phyloP scores from a whole-genome alignment of 92 coral and sea anemone species.

The Blastomussa wellsi region DNA sequence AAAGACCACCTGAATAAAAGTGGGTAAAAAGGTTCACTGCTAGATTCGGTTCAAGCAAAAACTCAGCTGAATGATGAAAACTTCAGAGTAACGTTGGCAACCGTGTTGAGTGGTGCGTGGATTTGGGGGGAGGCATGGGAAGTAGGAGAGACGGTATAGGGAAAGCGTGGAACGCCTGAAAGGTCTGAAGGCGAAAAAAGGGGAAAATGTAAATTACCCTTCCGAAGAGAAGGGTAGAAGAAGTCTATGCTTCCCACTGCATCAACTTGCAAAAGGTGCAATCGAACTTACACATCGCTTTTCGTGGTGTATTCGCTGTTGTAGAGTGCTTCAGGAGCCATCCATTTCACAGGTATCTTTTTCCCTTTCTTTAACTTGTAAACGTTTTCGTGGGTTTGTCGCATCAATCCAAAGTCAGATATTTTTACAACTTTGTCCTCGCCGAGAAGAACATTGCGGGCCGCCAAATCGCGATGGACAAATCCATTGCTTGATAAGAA shows the following conservation, averaged over 20 bases:
- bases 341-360: constrained; percentile 14
- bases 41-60: background rate
- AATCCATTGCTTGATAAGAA: constrained; percentile 3
- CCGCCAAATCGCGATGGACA: constrained; percentile 22
- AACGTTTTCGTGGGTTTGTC: constrained; percentile 2
- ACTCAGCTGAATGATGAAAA: too few relatives aligned
- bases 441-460: constrained; percentile 21
- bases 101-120: too few relatives aligned
- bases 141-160: too few relatives aligned
- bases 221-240: background rate
- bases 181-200: too few relatives aligned
- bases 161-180: too few relatives aligned
- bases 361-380: constrained; percentile 9
- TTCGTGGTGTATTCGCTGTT: constrained; percentile 11
- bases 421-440: constrained; percentile 20
- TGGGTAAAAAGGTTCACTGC: background rate
- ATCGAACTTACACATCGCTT: constrained; percentile 18
- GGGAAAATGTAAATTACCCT: too few relatives aligned
- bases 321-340: constrained; percentile 27
- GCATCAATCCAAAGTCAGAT: constrained; percentile 20
- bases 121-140: too few relatives aligned
- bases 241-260: too few relatives aligned
- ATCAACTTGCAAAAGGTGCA: background rate
- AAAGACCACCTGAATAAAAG: constrained; percentile 20
- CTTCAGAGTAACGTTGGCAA: too few relatives aligned